These are phyloP conservation scores for Busseola fusca DNA, from an alignment of 2,888 invertebrate species.

Conservation along the genomic window DNA sequence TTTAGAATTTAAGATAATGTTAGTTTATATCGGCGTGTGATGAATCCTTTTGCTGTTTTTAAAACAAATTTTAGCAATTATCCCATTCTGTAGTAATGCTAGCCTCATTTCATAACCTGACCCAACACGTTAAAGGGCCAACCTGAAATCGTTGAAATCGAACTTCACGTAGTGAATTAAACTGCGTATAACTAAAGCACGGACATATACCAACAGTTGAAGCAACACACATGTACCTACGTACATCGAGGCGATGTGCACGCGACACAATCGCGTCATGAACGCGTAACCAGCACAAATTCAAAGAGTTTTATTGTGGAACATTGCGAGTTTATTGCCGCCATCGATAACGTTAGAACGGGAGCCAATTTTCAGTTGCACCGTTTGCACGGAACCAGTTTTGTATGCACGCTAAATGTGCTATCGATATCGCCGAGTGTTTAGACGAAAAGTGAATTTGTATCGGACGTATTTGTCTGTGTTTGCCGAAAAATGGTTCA, in stretches of 20 bases:
- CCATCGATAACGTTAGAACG: conserved; percentile 61
- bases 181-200: neutral
- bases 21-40: neutral
- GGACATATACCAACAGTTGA: conserved; percentile 25
- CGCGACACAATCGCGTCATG: conserved; percentile 34
- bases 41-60: neutral
- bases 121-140: neutral
- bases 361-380: conserved; percentile 63
- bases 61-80: neutral
- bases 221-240: conserved; percentile 29
- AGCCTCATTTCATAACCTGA: too few relatives aligned
- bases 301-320: conserved; percentile 55
- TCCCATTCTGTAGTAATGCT: neutral
- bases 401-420: conserved; percentile 55
- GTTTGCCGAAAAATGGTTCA: conserved; percentile 30
- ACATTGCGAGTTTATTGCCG: conserved; percentile 61
- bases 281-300: conserved; percentile 48
- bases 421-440: conserved; percentile 54
- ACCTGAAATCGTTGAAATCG: neutral
- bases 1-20: neutral
- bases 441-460: conserved; percentile 60
- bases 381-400: conserved; percentile 48
- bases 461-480: conserved; percentile 55
- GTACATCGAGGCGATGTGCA: neutral
- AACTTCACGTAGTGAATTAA: neutral